Conservation (phyloP, 2,113 vertebrate genomes). For the Chaenocephalus aceratus region DNA sequence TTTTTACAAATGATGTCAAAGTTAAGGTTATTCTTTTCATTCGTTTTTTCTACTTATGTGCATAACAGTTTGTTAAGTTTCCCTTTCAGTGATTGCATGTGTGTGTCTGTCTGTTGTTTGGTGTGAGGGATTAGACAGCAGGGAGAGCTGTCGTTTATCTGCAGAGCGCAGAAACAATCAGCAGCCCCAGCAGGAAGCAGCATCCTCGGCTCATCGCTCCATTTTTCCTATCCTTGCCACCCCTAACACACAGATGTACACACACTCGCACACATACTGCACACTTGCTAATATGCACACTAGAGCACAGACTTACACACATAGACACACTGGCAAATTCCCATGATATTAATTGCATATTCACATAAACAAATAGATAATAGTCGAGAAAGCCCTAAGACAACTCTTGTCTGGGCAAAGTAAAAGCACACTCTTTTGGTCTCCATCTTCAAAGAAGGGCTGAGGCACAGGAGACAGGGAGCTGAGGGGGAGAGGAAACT, state of each 20-base stretch:
- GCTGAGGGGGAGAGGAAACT: slow-evolving; percentile 41
- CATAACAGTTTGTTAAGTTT: slow-evolving; percentile 30
- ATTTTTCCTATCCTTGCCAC: slow-evolving; percentile 46
- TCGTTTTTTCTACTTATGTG: slow-evolving; percentile 1
- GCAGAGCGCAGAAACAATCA: slow-evolving; percentile 79
- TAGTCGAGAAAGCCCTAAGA: slow-evolving; percentile 48
- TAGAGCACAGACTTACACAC: slow-evolving; percentile 6
- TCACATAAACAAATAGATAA: slow-evolving; percentile 60
- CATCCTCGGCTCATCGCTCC: slow-evolving; percentile 54
- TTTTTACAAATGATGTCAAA: slow-evolving; percentile 25
- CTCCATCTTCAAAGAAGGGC: slow-evolving; percentile 68
- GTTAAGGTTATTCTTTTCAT: slow-evolving; percentile 4
- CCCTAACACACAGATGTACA: background rate
- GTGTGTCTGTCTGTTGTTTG: slow-evolving; percentile 44
- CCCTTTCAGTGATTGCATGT: slow-evolving; percentile 13
- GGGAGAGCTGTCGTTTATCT: slow-evolving; percentile 77
- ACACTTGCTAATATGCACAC: background rate
- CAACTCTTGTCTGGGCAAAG: slow-evolving; percentile 35
- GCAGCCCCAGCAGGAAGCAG: slow-evolving; percentile 67
- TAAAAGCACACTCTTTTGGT: slow-evolving; percentile 21
- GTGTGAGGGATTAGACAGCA: slow-evolving; percentile 75
- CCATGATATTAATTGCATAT: slow-evolving; percentile 63
- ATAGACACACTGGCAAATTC: slow-evolving; percentile 20
- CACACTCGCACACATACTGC: slow-evolving; percentile 1
- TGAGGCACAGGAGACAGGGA: slow-evolving; percentile 59